Base-by-base conservation (phyloP, 1,140 invertebrate species). In the Phocides pigmalion region DNA sequence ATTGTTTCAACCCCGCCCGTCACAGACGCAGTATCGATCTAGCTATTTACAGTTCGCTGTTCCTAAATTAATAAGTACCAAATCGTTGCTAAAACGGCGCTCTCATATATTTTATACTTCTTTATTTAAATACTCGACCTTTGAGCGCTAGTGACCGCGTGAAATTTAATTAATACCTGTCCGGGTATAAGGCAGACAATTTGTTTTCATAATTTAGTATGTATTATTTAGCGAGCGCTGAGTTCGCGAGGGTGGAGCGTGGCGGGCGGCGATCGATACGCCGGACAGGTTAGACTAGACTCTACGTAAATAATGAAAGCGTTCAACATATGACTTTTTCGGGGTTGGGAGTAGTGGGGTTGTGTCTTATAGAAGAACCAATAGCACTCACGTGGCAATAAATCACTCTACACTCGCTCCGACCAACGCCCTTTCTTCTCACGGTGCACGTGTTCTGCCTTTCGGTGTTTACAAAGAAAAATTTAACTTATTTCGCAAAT, bases 271-370 rank as follows among this genome's bases (percentile, higher is more conserved):
- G 85, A 88, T 88, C 85, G 76, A 88, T 88, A 86, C 71, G 46
- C 68, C 68, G 79, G 79, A 75, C 83, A 84, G 83, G 83, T 86
- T 71, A 68, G 65, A 53, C 64, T 58, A 79, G 68, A 66, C 65
- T 74, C 66, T 56, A 79, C 76, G 81, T 88, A 85, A 88, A 85
- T 86, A 88, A 88, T 87, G 78, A 80, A 85, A 81, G 51, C 75
- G 71, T 74, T 81, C 74, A 68, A 67, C 70, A 72, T 68, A 46
- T 70, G 54, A 47, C 42, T 46, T 59, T 56, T 42, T 58, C 22
- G 28, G 54, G 4, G 14, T 58, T 17, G 14, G 41, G 5, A 32
- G 22, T 12, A 44, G 28, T 15, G 14, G 4, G 20, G n/a, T 15
- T 46, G 8, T 28, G 8, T 9, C 32, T 46, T 46, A 4, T 44